These are phyloP conservation scores for Thalassarche chlororhynchos DNA, from an alignment of 2,113 vertebrate genomes.

Conservation along the genomic window DNA sequence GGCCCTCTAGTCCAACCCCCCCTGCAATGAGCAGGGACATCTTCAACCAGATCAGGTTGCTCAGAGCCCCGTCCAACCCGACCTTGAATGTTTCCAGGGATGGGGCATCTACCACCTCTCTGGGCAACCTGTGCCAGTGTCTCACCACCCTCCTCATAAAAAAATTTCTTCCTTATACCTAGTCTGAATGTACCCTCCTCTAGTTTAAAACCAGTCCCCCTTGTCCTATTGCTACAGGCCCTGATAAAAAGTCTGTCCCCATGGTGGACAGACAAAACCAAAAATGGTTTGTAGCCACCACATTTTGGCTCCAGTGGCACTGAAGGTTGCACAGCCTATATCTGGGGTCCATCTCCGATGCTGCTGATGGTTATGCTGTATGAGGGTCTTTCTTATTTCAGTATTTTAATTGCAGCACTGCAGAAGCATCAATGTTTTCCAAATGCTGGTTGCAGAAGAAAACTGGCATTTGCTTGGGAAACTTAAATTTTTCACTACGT, in stretches of 20 bases:
- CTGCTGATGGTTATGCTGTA: no score
- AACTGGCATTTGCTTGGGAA: neutral
- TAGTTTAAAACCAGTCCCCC: neutral
- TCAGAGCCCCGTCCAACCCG: neutral
- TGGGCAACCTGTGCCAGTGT: neutral
- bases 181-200: neutral
- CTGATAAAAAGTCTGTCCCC: neutral
- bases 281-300: neutral
- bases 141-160: neutral
- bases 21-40: neutral
- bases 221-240: neutral
- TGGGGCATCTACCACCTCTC: neutral
- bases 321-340: no score
- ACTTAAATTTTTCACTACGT: neutral
- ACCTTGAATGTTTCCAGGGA: neutral
- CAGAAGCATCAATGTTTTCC: neutral
- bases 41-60: neutral
- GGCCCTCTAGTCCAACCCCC: no score
- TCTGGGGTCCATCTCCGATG: neutral
- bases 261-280: neutral
- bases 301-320: neutral
- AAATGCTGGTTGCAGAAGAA: neutral
- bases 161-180: no score
- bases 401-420: neutral
- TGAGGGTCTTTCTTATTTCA: neutral